Percentiles rank a stretch among this genome's conserved stretches.
These are phyloP conservation scores for Nanorana parkeri DNA, from an alignment of 2,113 vertebrate genomes.

Conservation along the genomic window DNA sequence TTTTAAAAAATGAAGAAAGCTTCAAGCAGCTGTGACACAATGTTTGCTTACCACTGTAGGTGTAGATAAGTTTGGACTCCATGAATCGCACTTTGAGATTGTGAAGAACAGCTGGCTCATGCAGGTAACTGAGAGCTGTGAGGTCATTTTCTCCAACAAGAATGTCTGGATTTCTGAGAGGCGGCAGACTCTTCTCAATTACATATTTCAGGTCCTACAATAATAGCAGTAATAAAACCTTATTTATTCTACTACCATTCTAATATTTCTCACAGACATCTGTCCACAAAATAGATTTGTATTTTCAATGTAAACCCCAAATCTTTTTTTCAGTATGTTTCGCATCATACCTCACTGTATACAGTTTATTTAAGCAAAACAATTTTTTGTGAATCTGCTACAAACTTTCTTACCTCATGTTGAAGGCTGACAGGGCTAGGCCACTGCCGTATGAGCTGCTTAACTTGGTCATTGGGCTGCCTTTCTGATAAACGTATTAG, in stretches of 20 bases:
- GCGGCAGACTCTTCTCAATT: slow-evolving; percentile 78
- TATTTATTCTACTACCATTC: not conserved
- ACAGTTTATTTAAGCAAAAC: too few species aligned
- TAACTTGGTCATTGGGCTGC: too few species aligned
- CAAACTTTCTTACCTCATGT: too few species aligned
- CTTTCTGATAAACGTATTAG: too few species aligned
- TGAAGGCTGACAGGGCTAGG: too few species aligned
- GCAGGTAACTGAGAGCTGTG: slow-evolving; percentile 96
- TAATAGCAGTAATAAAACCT: not conserved
- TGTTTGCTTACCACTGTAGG: slow-evolving; percentile 87
- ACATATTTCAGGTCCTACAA: slow-evolving; percentile 78
- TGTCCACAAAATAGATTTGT: not conserved
- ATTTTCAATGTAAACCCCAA: not conserved
- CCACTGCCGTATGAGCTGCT: too few species aligned
- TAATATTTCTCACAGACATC: too few species aligned
- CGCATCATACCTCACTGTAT: too few species aligned
- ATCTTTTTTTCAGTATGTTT: not conserved
- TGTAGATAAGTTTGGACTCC: slow-evolving; percentile 96
- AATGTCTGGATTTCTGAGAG: slow-evolving; percentile 93
- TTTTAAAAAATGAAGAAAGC: slow-evolving; percentile 1
- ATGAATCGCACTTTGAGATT: slow-evolving; percentile 93
- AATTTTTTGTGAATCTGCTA: too few species aligned
- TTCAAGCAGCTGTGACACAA: not conserved
- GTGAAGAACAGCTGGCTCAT: slow-evolving; percentile 93
- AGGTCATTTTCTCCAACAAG: slow-evolving; percentile 98